Evolutionary conservation across 2,113 vertebrate species (phyloP).

Genomic region (Marcusenius ussheri): DNA sequence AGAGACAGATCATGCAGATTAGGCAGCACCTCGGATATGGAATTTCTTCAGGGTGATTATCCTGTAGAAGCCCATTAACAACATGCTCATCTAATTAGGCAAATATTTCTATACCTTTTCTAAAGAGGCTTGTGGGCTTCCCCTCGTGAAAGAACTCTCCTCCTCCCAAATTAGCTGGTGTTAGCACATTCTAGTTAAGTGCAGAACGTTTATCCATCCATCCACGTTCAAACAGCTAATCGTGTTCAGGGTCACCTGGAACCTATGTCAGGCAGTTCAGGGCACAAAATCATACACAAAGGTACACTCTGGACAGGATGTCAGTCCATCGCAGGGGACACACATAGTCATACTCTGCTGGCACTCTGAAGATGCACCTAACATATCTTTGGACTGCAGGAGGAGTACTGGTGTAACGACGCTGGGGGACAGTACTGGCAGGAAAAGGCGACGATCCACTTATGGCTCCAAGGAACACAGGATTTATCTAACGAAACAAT

Average conservation of each 20-base stretch:
- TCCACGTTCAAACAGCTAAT: not conserved
- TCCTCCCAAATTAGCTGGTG: not conserved
- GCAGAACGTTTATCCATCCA: not conserved
- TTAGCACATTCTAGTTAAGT: not conserved
- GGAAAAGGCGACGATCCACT: not conserved
- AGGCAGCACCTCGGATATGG: not conserved
- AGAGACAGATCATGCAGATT: not conserved
- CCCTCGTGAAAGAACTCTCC: not conserved
- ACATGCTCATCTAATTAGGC: not conserved
- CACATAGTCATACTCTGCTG: not conserved
- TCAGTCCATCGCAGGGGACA: not conserved
- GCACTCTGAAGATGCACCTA: not conserved
- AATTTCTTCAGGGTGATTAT: not conserved
- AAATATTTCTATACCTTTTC: not conserved
- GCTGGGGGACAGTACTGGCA: not conserved
- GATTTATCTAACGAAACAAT: too few relatives aligned
- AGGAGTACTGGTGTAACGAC: not conserved
- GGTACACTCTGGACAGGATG: not conserved
- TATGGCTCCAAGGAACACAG: too few relatives aligned
- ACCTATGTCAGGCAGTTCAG: not conserved
- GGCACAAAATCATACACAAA: not conserved
- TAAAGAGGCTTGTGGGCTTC: not conserved
- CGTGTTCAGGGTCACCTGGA: not conserved
- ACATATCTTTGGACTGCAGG: not conserved
- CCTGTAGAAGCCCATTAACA: not conserved